Evolutionary conservation across 2,113 vertebrate species (phyloP).

Genomic region (Polypterus senegalus): DNA sequence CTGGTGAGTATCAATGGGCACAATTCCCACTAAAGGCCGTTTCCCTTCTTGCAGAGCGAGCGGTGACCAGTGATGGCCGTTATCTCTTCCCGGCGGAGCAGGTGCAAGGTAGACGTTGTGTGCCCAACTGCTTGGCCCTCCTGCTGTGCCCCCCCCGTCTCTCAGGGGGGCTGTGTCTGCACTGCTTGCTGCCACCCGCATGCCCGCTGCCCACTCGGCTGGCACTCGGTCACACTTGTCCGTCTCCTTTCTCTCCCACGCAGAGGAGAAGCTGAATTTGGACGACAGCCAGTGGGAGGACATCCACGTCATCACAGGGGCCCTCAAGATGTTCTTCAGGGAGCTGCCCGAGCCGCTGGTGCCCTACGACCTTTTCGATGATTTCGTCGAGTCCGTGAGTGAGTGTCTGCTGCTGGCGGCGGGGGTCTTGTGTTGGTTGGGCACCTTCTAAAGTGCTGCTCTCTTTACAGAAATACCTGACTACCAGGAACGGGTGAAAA

Average conservation of each 20-base stretch:
- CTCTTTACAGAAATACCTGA: slow-evolving; percentile 52
- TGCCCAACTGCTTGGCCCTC: slow-evolving; percentile 1
- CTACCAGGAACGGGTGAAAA: slow-evolving; percentile 53
- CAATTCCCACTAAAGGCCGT: too few species aligned
- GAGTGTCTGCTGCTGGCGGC: slow-evolving; percentile 33
- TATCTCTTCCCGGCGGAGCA: slow-evolving; percentile 73
- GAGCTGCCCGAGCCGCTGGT: slow-evolving; percentile 81
- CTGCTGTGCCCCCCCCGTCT: background rate
- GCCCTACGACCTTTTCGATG: slow-evolving; percentile 51
- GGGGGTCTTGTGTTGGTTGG: background rate
- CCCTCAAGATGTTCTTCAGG: slow-evolving; percentile 81
- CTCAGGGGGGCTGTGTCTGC: too few species aligned
- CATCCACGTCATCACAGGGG: slow-evolving; percentile 77
- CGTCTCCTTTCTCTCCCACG: slow-evolving; percentile 1
- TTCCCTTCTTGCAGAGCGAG: slow-evolving; percentile 64
- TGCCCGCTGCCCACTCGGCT: background rate
- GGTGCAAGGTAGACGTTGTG: slow-evolving; percentile 62
- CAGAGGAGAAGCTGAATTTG: slow-evolving; percentile 74
- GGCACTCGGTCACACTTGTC: too few species aligned
- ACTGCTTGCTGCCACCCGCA: background rate
- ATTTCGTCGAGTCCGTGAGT: slow-evolving; percentile 60
- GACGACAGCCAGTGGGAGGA: slow-evolving; percentile 75
- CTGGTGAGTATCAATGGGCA: background rate
- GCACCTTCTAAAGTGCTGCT: background rate
- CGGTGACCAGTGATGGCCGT: slow-evolving; percentile 76